phyloP scores from a whole-genome alignment of 1,140 invertebrate genomes.

The Gonatopus flavifemur region DNA sequence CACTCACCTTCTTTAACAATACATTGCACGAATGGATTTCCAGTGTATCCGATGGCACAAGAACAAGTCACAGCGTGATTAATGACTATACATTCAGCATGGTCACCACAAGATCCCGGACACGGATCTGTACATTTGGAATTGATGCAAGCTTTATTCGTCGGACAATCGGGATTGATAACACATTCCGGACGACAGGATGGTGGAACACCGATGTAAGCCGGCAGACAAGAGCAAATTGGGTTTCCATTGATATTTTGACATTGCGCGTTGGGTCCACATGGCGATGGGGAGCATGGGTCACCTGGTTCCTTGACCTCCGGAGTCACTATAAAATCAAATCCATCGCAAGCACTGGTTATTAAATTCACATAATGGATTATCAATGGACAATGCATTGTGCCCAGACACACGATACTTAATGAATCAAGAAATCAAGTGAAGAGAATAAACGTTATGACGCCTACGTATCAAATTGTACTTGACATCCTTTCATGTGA shows the following conservation, averaged over 20 bases:
- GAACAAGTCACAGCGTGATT: conserved; percentile 77
- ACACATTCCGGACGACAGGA: conserved; percentile 76
- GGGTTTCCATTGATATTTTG: conserved; percentile 63
- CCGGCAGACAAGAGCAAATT: conserved; percentile 71
- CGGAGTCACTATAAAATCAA: conserved; percentile 26
- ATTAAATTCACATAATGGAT: too few relatives aligned
- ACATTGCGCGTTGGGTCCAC: conserved; percentile 77
- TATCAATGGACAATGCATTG: too few relatives aligned
- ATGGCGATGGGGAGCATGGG: conserved; percentile 76
- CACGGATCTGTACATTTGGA: conserved; percentile 77
- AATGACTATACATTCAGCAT: conserved; percentile 74
- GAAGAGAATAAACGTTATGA: not conserved
- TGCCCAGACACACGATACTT: too few relatives aligned
- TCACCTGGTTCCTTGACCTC: conserved; percentile 56
- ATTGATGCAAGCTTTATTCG: conserved; percentile 72
- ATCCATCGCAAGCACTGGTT: too few relatives aligned
- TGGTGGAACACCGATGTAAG: conserved; percentile 71
- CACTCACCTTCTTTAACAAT: conserved; percentile 47
- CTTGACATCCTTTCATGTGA: too few relatives aligned
- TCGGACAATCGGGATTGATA: conserved; percentile 75
- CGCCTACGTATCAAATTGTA: too few relatives aligned
- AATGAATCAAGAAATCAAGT: not conserved
- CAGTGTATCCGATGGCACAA: conserved; percentile 72
- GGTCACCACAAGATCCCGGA: conserved; percentile 74
- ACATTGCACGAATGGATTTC: conserved; percentile 74